A percentile compares a stretch with the other conserved stretches of the same genome.
Conservation (phyloP, 2,888 invertebrate species). For the Drosophila percnosoma region DNA sequence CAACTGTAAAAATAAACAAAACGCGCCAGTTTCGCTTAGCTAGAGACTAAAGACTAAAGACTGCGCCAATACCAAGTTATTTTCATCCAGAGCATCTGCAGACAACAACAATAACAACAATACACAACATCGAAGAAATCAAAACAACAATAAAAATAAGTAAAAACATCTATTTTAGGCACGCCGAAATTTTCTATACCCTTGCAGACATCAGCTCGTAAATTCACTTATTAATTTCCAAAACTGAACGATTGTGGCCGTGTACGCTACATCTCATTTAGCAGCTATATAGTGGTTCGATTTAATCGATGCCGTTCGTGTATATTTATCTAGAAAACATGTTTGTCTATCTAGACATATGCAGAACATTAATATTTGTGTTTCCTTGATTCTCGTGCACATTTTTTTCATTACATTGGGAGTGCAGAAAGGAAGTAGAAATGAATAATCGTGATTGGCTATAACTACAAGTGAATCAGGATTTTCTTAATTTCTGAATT, state of each 20-base stretch:
- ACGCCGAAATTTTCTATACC: constrained; percentile 8
- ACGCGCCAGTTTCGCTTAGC: constrained; percentile 34
- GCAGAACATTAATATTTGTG: background rate
- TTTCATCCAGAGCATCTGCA: constrained; percentile 78
- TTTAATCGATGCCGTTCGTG: background rate
- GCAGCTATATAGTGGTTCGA: background rate
- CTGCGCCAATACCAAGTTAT: constrained; percentile 66
- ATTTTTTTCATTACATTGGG: background rate
- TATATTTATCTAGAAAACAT: background rate
- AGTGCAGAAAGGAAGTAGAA: background rate
- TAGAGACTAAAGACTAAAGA: constrained; percentile 15
- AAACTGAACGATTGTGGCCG: constrained; percentile 1
- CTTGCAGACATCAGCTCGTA: constrained; percentile 2
- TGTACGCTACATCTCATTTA: background rate
- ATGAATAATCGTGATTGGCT: background rate
- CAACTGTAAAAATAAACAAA: constrained; percentile 73
- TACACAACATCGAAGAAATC: constrained; percentile 21
- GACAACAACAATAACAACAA: constrained; percentile 18
- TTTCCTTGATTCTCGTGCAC: background rate
- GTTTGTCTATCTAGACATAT: background rate
- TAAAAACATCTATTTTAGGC: background rate
- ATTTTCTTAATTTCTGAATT: background rate
- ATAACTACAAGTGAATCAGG: background rate
- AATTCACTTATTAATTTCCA: constrained; percentile 3
- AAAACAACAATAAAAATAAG: constrained; percentile 31